phyloP scores from a whole-genome alignment of 1,140 invertebrate species.

The Anagrus nilaparvatae region DNA sequence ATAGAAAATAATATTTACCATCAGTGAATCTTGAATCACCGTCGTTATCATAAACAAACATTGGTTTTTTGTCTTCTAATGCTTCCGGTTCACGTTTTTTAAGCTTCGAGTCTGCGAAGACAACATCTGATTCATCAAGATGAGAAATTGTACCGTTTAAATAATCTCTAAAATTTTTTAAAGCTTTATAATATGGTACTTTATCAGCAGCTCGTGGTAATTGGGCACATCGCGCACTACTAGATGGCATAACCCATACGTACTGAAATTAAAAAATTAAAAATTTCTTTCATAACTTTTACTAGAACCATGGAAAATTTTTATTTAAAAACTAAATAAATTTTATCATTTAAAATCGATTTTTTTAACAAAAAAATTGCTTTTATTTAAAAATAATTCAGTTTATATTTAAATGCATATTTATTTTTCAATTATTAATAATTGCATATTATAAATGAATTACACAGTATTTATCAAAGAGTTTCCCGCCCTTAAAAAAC shows the following conservation, averaged over 20 bases:
- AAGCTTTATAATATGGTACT: constrained; percentile 89
- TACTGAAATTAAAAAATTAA: constrained; percentile 53
- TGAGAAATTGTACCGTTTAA: constrained; percentile 81
- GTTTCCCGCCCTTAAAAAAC: no score
- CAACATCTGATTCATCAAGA: constrained; percentile 83
- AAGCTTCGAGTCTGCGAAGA: constrained; percentile 72
- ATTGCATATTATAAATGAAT: no score
- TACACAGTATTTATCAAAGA: no score
- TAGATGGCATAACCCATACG: constrained; percentile 98
- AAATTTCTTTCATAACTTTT: constrained; percentile 1
- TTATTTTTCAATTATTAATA: no score
- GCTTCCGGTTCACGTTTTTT: constrained; percentile 49
- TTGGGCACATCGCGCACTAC: constrained; percentile 90
- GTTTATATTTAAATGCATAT: no score
- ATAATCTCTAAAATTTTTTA: constrained; percentile 92
- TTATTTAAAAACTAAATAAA: constrained; percentile 1
- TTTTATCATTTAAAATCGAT: no score
- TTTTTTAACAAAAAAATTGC: no score
- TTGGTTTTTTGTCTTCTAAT: constrained; percentile 44
- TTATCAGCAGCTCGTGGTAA: constrained; percentile 91
- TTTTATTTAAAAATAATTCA: no score
- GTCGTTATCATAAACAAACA: constrained; percentile 41
- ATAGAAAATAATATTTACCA: no score
- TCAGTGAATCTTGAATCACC: constrained; percentile 38
- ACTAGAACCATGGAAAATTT: no score